Base-by-base conservation (phyloP, 1,140 invertebrate genomes). In the Sycophila sp. region DNA sequence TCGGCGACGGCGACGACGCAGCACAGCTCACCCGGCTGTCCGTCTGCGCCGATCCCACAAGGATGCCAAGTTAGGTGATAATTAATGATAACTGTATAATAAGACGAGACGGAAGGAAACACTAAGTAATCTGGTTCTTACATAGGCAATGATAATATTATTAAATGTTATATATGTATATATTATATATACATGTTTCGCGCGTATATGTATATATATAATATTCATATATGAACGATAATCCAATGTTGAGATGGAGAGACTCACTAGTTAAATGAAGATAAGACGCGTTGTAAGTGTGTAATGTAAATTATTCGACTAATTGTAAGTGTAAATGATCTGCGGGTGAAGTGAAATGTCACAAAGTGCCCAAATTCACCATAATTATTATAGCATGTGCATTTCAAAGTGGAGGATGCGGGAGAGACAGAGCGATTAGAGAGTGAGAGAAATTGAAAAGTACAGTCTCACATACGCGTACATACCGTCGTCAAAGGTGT, bases 41-140 rank as follows among this genome's bases (percentile, higher is more conserved):
- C 85, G 74, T 83, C 91, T 19, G 85, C 90, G 74, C 86, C 90
- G 78, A 87, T 91, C 77, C 92, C 90, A 81, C 92, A 94, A 89
- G 92, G 92, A 87, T 93, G 92, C 88, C 92, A 94, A 89, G 92
- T 94, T 89, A 94, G 93, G 90, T 94, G 92, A 94, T 93, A 92
- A 89, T 88, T 88, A 87, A 81, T 86, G 78, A 84, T 88, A 88
- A 86, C 86, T 87, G 82, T 83, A 83, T 84, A 85, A 84, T 85
- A 81, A 74, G 73, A 81, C 81, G 79, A 75, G 58, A 53, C 22
- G 15, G 38, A 67, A 47, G n/a, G 4, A 13, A 64, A 38, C 15
- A 42, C 28, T 26, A 53, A 55, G 11, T 63, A 55, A 69, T 53
- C 17, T 51, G 42, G 22, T 63, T 69, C 58, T 62, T 51, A 59